Evolutionary conservation across 2,888 invertebrate species (phyloP).

Genomic region (Apodemia mormo): DNA sequence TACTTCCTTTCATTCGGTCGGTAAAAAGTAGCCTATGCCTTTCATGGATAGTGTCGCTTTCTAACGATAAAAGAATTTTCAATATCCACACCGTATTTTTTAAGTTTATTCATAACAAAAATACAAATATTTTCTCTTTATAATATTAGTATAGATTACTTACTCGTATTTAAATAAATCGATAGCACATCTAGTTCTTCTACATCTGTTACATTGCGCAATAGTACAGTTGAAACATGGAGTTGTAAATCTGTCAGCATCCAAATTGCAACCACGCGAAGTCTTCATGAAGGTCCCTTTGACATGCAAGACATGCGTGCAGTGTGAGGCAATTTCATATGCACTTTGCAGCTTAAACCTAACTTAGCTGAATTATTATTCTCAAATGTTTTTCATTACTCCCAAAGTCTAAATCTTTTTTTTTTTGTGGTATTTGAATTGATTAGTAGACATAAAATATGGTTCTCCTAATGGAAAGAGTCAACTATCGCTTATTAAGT

Average conservation of each 20-base stretch:
- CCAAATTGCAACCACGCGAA: conserved; percentile 59
- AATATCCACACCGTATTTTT: too few relatives aligned
- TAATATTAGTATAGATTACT: too few relatives aligned
- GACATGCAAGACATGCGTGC: conserved; percentile 44
- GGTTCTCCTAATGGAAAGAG: too few relatives aligned
- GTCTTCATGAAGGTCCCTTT: conserved; percentile 46
- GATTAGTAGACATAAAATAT: neutral
- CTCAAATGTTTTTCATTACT: neutral
- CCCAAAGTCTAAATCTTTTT: neutral
- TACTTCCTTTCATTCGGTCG: too few relatives aligned
- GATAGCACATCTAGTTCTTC: neutral
- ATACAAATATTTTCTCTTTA: too few relatives aligned
- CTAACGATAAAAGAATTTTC: too few relatives aligned
- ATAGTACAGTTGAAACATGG: conserved; percentile 39
- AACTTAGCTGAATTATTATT: neutral
- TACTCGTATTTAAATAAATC: too few relatives aligned
- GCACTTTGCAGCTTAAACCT: conserved; percentile 23
- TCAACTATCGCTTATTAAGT: too few relatives aligned
- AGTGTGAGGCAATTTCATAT: conserved; percentile 37
- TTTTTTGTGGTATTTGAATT: neutral
- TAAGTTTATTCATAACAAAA: too few relatives aligned
- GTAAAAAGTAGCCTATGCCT: too few relatives aligned
- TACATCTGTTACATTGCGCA: conserved; percentile 6
- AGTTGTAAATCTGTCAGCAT: conserved; percentile 69
- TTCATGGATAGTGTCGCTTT: too few relatives aligned